Evolutionary conservation across 2,888 invertebrate species (phyloP).

Genomic region (Thymelicus acteon): DNA sequence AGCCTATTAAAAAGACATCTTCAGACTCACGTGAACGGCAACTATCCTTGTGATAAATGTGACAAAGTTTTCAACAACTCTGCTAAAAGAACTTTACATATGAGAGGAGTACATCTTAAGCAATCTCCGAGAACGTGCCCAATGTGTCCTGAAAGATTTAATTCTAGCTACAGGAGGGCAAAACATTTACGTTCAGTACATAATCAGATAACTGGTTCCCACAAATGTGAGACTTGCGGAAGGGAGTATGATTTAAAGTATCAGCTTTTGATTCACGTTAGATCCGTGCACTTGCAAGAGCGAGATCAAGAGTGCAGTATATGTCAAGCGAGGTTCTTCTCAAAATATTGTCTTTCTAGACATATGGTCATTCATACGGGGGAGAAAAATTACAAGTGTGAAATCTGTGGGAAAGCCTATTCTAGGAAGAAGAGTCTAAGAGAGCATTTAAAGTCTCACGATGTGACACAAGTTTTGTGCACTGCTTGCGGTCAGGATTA

Average conservation of each 20-base stretch:
- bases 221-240: slow-evolving; percentile 66
- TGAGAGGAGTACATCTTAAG: slow-evolving; percentile 67
- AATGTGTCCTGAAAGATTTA: slow-evolving; percentile 68
- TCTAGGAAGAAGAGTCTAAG: slow-evolving; percentile 62
- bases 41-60: slow-evolving; percentile 68
- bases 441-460: slow-evolving; percentile 61
- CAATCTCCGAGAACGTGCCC: slow-evolving; percentile 63
- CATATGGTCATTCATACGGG: slow-evolving; percentile 81
- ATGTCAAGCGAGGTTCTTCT: slow-evolving; percentile 68
- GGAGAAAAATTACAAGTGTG: slow-evolving; percentile 77
- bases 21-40: slow-evolving; percentile 63
- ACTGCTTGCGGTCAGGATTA: slow-evolving; percentile 55
- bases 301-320: slow-evolving; percentile 65
- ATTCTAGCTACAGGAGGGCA: slow-evolving; percentile 67
- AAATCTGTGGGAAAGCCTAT: slow-evolving; percentile 75
- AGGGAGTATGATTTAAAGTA: slow-evolving; percentile 68
- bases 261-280: slow-evolving; percentile 63
- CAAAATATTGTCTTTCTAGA: slow-evolving; percentile 69
- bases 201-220: slow-evolving; percentile 58
- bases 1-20: slow-evolving; percentile 61
- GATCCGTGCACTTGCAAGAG: slow-evolving; percentile 71
- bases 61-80: slow-evolving; percentile 68
- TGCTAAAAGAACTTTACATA: slow-evolving; percentile 61
- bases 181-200: slow-evolving; percentile 69
- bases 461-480: slow-evolving; percentile 47